Base-by-base conservation (phyloP, 1,140 invertebrate species). In the Caenorhabditis latens region DNA sequence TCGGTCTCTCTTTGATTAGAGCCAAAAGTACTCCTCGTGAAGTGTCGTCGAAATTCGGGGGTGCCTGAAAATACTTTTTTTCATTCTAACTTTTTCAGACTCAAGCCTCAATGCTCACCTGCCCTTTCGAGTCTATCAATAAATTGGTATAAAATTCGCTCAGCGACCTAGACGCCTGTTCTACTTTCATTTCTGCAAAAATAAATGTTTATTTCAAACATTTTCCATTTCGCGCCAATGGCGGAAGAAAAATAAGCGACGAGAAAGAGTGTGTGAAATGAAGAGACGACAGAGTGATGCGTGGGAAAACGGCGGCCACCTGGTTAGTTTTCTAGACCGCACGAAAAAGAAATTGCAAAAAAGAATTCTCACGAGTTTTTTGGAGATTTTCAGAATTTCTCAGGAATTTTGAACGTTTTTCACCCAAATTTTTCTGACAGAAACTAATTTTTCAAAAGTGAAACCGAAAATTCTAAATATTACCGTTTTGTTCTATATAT, bases 1-100 rank as follows among this genome's bases (percentile, higher is more conserved):
- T 79, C 40, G 71, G 71, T 50, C 71, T 46, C 32, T 79, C 71
- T 50, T 79, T 79, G 4, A 79, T 50, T 4, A 79, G 71, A 53
- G 71, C 71, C 8, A 79, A 7, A 24, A 79, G 46, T 9, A 79
- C n/a, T 50, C 71, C 71, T 19, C 46, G 46, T 79, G 71, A 24
- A 14, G 46, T 50, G 21, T 79, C 46, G 24, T 79, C 71, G 21
- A 79, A 50, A 24, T 50, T 50, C 13, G 71, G 46, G 5, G 71
- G 71, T 9, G 16, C 2, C 71, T 79, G 46, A 50, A 79, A 79
- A 24, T 63, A 58, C 11, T 40, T 13, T 40, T 42, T 65, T 65
- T 65, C 19, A n/a, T 46, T 50, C 46, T 32, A 21, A 32, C 0
- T 71, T 71, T 65, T 42, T 42, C 24, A 21, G n/a, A n/a, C 16